Conservation (phyloP, 2,113 vertebrate species). For the Spilogale gracilis region DNA sequence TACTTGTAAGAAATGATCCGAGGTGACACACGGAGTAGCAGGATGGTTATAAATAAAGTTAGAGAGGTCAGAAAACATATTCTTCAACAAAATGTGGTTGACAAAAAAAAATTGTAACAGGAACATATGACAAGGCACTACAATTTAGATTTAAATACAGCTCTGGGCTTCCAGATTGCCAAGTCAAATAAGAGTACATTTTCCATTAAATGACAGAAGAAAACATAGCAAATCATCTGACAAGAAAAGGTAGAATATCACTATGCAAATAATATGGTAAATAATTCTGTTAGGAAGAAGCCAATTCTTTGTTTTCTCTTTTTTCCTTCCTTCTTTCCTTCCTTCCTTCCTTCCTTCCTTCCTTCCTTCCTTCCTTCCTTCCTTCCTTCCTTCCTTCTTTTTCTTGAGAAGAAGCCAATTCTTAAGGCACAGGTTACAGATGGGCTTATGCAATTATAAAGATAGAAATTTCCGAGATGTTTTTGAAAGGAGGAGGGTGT, state of each 20-base stretch:
- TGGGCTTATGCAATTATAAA: neutral
- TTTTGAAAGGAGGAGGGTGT: neutral
- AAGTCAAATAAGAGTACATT: conserved; percentile 8
- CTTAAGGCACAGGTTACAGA: neutral
- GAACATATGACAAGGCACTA: conserved; percentile 13
- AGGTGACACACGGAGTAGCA: neutral
- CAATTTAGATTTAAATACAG: conserved; percentile 28
- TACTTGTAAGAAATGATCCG: neutral
- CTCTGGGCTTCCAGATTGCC: conserved; percentile 28
- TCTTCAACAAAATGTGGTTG: conserved; percentile 42
- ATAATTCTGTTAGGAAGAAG: neutral
- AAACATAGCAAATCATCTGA: neutral
- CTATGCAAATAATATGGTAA: conserved; percentile 16
- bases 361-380: neutral
- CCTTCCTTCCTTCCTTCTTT: neutral
- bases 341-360: neutral
- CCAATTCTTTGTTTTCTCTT: neutral
- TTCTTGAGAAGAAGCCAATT: neutral
- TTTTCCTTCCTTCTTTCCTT: neutral
- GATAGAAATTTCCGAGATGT: neutral
- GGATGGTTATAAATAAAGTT: conserved; percentile 26
- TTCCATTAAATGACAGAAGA: neutral
- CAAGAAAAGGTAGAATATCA: neutral
- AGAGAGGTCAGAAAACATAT: neutral
- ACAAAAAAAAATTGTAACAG: conserved; percentile 1